Percentiles rank a stretch among this genome's conserved stretches.
These are phyloP conservation scores for Nomia melanderi DNA, from an alignment of 1,140 invertebrate genomes.

Conservation along the genomic window DNA sequence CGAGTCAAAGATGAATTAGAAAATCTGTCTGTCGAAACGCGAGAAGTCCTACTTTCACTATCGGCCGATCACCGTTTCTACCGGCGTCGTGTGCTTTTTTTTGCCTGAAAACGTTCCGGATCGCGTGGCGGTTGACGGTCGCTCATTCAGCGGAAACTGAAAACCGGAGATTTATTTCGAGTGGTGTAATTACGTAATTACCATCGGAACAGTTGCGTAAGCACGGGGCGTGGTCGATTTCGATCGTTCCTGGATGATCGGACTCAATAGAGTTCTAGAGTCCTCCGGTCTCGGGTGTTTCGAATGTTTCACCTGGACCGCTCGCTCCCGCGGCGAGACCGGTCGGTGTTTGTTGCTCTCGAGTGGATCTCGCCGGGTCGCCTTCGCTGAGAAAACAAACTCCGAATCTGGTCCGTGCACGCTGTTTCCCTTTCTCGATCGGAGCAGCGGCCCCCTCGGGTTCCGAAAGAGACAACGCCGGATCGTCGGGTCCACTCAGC, in stretches of 20 bases:
- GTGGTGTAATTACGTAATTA: slow-evolving; percentile 4
- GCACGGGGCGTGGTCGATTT: neutral
- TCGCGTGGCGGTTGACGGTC: neutral
- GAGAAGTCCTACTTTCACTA: neutral
- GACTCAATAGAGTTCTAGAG: neutral
- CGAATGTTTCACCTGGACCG: neutral
- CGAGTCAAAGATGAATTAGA: neutral
- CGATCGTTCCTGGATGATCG: neutral
- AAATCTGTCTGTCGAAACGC: neutral
- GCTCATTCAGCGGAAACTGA: neutral
- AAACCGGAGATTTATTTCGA: neutral
- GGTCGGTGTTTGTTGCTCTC: slow-evolving; percentile 74
- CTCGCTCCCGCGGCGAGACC: neutral
- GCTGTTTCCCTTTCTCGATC: slow-evolving; percentile 44
- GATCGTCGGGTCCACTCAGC: slow-evolving; percentile 74
- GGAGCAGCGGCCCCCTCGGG: slow-evolving; percentile 52
- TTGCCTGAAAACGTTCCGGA: neutral
- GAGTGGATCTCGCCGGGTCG: slow-evolving; percentile 72
- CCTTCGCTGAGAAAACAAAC: slow-evolving; percentile 78
- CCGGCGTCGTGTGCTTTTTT: neutral
- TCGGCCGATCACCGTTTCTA: neutral
- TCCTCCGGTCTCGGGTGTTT: too few relatives aligned
- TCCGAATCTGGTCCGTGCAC: slow-evolving; percentile 67
- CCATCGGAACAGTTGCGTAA: neutral
- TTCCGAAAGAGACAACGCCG: slow-evolving; percentile 50